phyloP scores from a whole-genome alignment of 2,888 invertebrate species.

The Mesorhabditis belari region DNA sequence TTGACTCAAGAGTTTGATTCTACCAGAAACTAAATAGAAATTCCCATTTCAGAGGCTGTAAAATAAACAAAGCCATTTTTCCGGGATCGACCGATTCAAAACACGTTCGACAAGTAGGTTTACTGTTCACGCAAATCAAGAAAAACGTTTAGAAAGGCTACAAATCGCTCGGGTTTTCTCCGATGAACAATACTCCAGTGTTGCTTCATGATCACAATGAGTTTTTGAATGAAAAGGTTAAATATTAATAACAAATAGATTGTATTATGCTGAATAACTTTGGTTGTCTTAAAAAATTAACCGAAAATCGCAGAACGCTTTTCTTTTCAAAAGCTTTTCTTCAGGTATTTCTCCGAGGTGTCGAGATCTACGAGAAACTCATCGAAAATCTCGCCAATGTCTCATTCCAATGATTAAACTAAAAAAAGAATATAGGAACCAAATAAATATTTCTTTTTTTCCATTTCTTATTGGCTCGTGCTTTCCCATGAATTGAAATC shows the following conservation, averaged over 20 bases:
- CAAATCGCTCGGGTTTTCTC: conserved; percentile 81
- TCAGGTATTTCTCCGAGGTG: conserved; percentile 69
- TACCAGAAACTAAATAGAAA: neutral
- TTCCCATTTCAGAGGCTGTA: neutral
- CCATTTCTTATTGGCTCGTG: too few species aligned
- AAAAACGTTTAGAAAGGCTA: conserved; percentile 61
- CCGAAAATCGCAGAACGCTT: too few species aligned
- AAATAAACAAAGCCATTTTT: neutral
- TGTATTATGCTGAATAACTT: too few species aligned
- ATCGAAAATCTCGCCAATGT: conserved; percentile 55
- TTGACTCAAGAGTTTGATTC: neutral
- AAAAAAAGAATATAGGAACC: too few species aligned
- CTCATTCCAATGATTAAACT: neutral
- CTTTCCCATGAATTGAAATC: too few species aligned
- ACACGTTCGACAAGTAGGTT: neutral
- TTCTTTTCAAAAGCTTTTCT: neutral
- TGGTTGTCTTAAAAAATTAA: too few species aligned
- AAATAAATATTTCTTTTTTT: too few species aligned
- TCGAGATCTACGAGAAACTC: conserved; percentile 70
- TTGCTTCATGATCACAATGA: conserved; percentile 86
- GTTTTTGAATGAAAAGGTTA: conserved; percentile 65
- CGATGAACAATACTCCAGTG: conserved; percentile 75
- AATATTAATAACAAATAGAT: neutral
- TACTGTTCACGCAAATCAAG: neutral
- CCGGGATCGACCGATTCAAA: neutral